Evolutionary conservation across 1,140 invertebrate genomes (phyloP), one percentile per base, ranked within the genome.

Genomic region (Trichonephila clavipes): DNA sequence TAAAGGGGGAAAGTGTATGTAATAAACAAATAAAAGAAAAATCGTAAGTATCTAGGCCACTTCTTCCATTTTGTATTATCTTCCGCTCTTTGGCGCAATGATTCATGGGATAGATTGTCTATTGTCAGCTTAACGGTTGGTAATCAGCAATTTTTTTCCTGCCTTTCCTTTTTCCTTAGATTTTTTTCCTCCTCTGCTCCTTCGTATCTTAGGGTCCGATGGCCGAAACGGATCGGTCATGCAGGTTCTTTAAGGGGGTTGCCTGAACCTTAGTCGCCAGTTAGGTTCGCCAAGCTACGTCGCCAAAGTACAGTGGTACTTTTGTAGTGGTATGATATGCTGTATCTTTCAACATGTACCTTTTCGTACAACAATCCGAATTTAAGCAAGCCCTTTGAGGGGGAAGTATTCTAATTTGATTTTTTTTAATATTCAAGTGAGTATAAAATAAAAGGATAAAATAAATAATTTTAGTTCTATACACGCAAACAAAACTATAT

Each of bases 101-200:
- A 92, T 92, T 92, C 91, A 92, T 92, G 82, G 83, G 91, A 92
- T 92, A 92, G 91, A 92, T 92, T 92, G 91, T 87, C 91, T 92
- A 92, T 92, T 92, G 91, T 92, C 91, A 92, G 91, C 91, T 87
- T 92, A 92, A 92, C 91, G 91, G 91, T 87, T 92, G 62, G 91
- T 92, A 92, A 92, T 92, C 91, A 92, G 91, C 91, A 92, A 92
- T 92, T 92, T 92, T 87, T 64, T 83, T 92, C 88, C 58, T 81
- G 16, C 72, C 28, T 83, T 91, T 91, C 59, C 24, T 64, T 90
- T 81, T 90, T 72, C n/a, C 19, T 89, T 44, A 4, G 82, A 59
- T 59, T 83, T 83, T 87, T 62, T 90, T 28, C 34, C 66, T 51
- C 59, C 34, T 61, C 24, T 92, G 24, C 62, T 24, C 40, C 14